Evolutionary conservation across 92 coral and sea anemone genomes (phyloP).

Genomic region (Porites cylindrica): DNA sequence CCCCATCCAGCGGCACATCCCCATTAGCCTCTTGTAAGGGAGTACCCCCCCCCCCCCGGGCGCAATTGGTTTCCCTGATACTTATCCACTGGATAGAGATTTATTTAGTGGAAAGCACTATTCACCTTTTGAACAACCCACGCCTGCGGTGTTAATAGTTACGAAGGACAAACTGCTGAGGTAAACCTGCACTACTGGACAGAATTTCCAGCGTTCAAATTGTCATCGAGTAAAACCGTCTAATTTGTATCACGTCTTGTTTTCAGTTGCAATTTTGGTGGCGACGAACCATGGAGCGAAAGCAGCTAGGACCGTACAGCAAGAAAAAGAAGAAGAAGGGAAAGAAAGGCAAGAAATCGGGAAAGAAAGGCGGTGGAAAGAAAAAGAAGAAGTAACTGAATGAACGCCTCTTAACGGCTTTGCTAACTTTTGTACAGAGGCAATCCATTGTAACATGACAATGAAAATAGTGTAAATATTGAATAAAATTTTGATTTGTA

Average conservation of each 20-base stretch:
- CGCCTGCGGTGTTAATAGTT: too few relatives aligned
- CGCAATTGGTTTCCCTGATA: too few relatives aligned
- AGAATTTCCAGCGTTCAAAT: neutral
- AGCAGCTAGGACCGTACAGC: slow-evolving; percentile 95
- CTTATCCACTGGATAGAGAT: too few relatives aligned
- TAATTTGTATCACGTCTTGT: neutral
- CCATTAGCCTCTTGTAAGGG: too few relatives aligned
- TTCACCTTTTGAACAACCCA: too few relatives aligned
- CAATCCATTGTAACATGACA: neutral
- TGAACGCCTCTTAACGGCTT: neutral
- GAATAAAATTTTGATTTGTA: slow-evolving; percentile 8
- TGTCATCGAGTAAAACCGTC: neutral
- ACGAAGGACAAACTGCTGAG: too few relatives aligned
- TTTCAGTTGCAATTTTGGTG: slow-evolving; percentile 94
- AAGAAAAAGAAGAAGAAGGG: slow-evolving; percentile 96
- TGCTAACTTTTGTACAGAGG: neutral
- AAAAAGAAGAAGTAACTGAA: slow-evolving; percentile 59
- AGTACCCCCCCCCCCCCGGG: too few relatives aligned
- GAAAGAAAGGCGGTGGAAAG: slow-evolving; percentile 84
- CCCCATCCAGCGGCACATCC: too few relatives aligned
- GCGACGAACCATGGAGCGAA: slow-evolving; percentile 96
- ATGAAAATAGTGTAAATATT: slow-evolving; percentile 11
- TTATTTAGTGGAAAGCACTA: too few relatives aligned
- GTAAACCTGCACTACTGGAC: too few relatives aligned
- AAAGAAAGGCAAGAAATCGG: slow-evolving; percentile 84